Conservation (phyloP, 2,797 vertebrate genomes). For the Brachyalestes nurse region DNA sequence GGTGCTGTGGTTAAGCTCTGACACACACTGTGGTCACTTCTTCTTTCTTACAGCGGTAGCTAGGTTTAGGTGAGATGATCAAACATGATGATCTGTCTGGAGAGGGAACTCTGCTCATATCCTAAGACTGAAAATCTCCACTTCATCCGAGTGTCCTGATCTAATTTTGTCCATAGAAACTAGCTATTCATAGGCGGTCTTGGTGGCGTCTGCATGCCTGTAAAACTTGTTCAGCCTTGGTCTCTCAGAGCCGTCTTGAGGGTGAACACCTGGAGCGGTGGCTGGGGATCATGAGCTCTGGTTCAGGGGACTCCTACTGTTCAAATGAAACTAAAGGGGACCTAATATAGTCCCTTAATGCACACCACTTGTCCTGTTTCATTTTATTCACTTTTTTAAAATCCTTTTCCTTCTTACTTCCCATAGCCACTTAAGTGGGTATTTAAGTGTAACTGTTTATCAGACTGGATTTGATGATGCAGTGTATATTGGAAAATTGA, state of each 20-base stretch:
- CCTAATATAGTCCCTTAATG: conserved; percentile 6
- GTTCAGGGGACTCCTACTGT: background rate
- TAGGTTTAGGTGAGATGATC: background rate
- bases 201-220: conserved; percentile 54
- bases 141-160: conserved; percentile 58
- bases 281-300: too few species aligned
- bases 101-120: background rate
- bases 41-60: background rate
- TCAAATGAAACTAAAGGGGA: background rate
- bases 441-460: background rate
- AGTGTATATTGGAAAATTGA: background rate
- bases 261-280: conserved; percentile 7
- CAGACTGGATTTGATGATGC: too few species aligned
- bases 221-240: conserved; percentile 61
- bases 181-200: conserved; percentile 81
- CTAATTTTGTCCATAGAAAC: conserved; percentile 81
- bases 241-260: conserved; percentile 31
- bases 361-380: background rate
- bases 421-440: background rate
- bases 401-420: background rate
- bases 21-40: background rate
- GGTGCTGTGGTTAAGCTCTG: background rate
- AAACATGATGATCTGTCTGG: background rate
- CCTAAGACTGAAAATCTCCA: background rate
- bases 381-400: background rate